These are phyloP conservation scores for Pseudoatta argentina DNA, from an alignment of 1,140 invertebrate species.

Conservation along the genomic window DNA sequence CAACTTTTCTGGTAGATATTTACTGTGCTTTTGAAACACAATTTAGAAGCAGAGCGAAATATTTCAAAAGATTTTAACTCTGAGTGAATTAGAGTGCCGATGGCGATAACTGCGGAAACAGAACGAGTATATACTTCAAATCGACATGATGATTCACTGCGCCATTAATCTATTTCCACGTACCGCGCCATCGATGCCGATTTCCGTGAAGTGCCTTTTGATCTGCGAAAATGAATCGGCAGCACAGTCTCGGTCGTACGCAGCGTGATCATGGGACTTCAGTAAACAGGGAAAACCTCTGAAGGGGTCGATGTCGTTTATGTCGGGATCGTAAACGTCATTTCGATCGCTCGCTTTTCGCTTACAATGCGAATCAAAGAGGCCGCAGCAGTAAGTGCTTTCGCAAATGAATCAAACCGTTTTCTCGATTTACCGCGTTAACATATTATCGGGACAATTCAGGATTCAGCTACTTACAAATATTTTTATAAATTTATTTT, in stretches of 20 bases:
- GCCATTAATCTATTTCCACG: constrained; percentile 82
- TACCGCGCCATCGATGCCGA: constrained; percentile 70
- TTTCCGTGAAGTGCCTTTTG: constrained; percentile 82
- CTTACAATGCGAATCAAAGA: constrained; percentile 61
- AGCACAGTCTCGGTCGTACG: constrained; percentile 47
- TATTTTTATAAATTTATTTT: not conserved
- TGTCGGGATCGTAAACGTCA: constrained; percentile 62
- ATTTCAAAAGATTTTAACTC: constrained; percentile 19
- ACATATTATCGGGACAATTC: not conserved
- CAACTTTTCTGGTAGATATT: not conserved
- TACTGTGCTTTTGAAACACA: not conserved
- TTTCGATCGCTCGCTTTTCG: constrained; percentile 42
- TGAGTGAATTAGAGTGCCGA: constrained; percentile 51
- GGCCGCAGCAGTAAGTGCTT: not conserved
- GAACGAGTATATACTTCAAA: constrained; percentile 67
- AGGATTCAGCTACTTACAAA: not conserved
- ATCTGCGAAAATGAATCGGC: constrained; percentile 81
- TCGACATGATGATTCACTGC: constrained; percentile 81
- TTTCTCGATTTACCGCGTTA: not conserved
- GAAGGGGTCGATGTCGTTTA: constrained; percentile 39
- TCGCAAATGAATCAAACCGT: not conserved
- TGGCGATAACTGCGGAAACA: constrained; percentile 51
- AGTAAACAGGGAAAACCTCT: constrained; percentile 59
- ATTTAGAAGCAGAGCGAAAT: not conserved
- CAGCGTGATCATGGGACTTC: constrained; percentile 51